Percentiles rank a stretch among this genome's conserved stretches.
Conservation (phyloP, 2,113 vertebrate genomes). For the Vidua macroura region DNA sequence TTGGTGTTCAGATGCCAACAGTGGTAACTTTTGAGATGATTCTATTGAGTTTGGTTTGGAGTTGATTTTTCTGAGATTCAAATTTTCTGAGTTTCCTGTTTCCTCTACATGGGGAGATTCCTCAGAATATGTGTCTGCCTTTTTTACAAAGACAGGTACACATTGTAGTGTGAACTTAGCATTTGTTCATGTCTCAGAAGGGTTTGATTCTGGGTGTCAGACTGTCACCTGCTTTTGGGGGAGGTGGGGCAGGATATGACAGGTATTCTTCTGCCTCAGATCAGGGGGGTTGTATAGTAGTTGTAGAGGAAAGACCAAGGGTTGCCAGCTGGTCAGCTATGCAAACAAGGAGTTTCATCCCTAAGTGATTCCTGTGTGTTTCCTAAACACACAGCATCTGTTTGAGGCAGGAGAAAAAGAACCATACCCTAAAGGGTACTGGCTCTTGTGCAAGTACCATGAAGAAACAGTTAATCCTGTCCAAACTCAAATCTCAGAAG, state of each 20-base stretch:
- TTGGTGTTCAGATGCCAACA: neutral
- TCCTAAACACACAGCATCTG: neutral
- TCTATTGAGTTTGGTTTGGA: neutral
- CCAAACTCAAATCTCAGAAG: neutral
- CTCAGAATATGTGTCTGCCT: neutral
- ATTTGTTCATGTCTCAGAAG: neutral
- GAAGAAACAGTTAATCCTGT: neutral
- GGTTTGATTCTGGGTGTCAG: neutral
- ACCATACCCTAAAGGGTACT: neutral
- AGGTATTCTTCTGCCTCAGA: neutral
- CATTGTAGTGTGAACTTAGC: neutral
- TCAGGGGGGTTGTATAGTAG: neutral
- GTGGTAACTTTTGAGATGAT: neutral
- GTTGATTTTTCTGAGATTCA: neutral
- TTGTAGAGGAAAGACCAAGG: neutral
- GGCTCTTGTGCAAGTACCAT: rapidly evolving
- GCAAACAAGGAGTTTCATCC: neutral
- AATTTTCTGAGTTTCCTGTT: neutral
- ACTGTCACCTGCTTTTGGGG: neutral
- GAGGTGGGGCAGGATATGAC: neutral
- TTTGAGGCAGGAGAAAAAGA: neutral
- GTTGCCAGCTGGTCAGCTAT: neutral
- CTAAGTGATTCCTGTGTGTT: neutral
- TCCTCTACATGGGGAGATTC: neutral
- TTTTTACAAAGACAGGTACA: rapidly evolving